Conservation (phyloP, 2,113 vertebrate genomes). For the Nothocercus nigrocapillus region DNA sequence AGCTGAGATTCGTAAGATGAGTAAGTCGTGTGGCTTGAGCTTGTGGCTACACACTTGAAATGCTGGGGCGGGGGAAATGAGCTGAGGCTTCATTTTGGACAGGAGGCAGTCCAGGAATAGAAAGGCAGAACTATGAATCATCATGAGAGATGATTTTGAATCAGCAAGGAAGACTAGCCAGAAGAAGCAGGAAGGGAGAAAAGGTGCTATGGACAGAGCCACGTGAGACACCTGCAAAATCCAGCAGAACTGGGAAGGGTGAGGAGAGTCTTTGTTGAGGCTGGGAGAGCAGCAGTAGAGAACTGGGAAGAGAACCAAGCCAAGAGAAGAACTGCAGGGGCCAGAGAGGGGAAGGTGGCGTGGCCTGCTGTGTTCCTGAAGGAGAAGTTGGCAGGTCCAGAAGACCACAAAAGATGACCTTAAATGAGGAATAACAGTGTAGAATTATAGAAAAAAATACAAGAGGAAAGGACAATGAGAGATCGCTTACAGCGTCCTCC, state of each 20-base stretch:
- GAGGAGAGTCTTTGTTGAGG: neutral
- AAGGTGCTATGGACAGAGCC: slow-evolving; percentile 1
- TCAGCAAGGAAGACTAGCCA: neutral
- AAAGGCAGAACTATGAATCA: slow-evolving; percentile 64
- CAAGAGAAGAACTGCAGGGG: neutral
- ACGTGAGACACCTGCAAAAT: neutral
- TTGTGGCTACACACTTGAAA: slow-evolving; percentile 40
- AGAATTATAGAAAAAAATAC: neutral
- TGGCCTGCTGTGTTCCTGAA: neutral
- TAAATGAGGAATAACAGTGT: neutral
- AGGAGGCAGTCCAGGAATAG: slow-evolving; percentile 64
- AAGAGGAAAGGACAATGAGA: neutral
- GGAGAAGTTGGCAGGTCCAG: neutral
- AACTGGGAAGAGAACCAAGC: neutral
- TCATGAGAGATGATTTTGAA: slow-evolving; percentile 29
- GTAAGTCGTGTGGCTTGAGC: neutral
- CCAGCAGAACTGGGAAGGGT: neutral
- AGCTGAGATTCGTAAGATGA: neutral
- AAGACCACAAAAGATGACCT: neutral
- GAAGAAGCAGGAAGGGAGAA: neutral
- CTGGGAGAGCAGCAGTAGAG: neutral
- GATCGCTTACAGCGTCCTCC: neutral
- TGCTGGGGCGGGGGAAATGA: slow-evolving; percentile 42
- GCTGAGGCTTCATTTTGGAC: slow-evolving; percentile 64
- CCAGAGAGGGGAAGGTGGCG: rapidly evolving